Evolutionary conservation across 2,888 invertebrate genomes (phyloP), one percentile per base, ranked within the genome.

Genomic region (Trichopria drosophilae): DNA sequence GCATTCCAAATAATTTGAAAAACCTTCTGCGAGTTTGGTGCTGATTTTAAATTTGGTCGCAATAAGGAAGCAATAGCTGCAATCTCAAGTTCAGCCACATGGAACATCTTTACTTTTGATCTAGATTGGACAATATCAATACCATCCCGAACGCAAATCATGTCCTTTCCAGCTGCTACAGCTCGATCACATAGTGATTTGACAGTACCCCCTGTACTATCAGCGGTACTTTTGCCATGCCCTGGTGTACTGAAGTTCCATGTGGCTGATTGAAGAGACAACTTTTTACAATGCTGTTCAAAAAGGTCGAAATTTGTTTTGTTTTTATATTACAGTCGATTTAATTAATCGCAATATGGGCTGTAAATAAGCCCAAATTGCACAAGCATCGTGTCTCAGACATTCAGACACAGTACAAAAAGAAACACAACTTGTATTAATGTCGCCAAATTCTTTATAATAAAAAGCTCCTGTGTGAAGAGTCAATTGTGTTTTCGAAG

Each of bases 291-390:
- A 32, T 32, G 32, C 18, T 32, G 18, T 32, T 32, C 18, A 18
- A 16, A n/a, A n/a, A n/a, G n/a, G n/a, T n/a, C n/a, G n/a, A n/a
- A n/a, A n/a, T n/a, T 32, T 32, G 12, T 32, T 32, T 13, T 32
- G 15, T 6, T n/a, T 16, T n/a, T 32, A 18, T n/a, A 18, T 32
- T 6, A 18, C 10, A 2, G 15, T 15, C n/a, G n/a, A n/a, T n/a
- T n/a, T n/a, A n/a, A n/a, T n/a, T n/a, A n/a, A n/a, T 6, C n/a
- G 18, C 18, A 16, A 16, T 32, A 13, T 32, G 6, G 32, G 10
- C 32, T 32, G 32, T 9, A 32, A 32, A 32, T 32, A n/a, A n/a
- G 32, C 32, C 32, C 32, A 32, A 32, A 32, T 32, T 32, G 32
- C 5, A 32, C 32, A 32, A 32, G 32, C 32, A 32, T 32, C 32